Evolutionary conservation across 2,888 invertebrate genomes (phyloP).

Genomic region (Physocephala rufipes): DNA sequence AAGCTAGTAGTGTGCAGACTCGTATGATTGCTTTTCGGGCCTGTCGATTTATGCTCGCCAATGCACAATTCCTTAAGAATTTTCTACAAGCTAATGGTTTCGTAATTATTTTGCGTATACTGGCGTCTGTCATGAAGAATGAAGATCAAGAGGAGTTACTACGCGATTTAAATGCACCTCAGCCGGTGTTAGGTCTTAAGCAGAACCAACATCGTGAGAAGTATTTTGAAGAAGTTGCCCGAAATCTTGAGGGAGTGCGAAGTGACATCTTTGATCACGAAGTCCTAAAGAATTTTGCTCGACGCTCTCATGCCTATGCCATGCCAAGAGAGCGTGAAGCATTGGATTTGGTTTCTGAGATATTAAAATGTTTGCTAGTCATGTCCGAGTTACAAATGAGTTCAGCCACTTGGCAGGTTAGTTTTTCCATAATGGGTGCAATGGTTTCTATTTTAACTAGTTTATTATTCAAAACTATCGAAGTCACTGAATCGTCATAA

Average conservation of each 20-base stretch:
- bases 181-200: slow-evolving; percentile 56
- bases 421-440: slow-evolving; percentile 5
- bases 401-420: slow-evolving; percentile 55
- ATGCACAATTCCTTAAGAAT: slow-evolving; percentile 57
- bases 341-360: slow-evolving; percentile 58
- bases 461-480: too few species aligned
- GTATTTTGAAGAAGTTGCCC: slow-evolving; percentile 64
- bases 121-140: slow-evolving; percentile 60
- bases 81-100: slow-evolving; percentile 60
- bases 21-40: slow-evolving; percentile 63
- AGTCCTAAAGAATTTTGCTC: slow-evolving; percentile 55
- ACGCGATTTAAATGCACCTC: slow-evolving; percentile 43
- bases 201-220: slow-evolving; percentile 62
- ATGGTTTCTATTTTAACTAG: background rate
- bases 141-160: slow-evolving; percentile 47
- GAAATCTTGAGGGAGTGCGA: slow-evolving; percentile 62
- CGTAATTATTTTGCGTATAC: slow-evolving; percentile 55
- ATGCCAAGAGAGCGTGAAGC: slow-evolving; percentile 57
- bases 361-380: slow-evolving; percentile 59
- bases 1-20: slow-evolving; percentile 58
- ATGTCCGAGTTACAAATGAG: slow-evolving; percentile 58
- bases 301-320: slow-evolving; percentile 54
- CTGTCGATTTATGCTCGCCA: slow-evolving; percentile 56
- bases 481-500: slow-evolving; percentile 41
- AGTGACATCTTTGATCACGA: slow-evolving; percentile 64